phyloP scores from a whole-genome alignment of 2,113 vertebrate genomes.

The Gymnocephalus cernua region DNA sequence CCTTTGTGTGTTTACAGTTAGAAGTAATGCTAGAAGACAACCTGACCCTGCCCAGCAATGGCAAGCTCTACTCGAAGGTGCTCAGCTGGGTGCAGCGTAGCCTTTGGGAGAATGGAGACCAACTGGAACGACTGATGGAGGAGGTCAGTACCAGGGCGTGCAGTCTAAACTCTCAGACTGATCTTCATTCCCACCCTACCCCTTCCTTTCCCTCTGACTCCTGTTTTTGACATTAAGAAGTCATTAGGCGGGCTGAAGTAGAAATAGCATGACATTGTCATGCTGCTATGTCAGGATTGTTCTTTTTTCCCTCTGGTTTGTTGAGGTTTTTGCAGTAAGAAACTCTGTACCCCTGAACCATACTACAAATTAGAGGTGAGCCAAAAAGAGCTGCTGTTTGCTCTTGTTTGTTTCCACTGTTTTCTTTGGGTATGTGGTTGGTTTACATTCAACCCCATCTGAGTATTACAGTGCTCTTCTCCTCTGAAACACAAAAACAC shows the following conservation, averaged over 20 bases:
- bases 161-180: neutral
- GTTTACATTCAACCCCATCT: slow-evolving; percentile 67
- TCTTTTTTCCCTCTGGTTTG: slow-evolving; percentile 85
- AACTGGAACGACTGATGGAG: slow-evolving; percentile 95
- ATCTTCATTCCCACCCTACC: slow-evolving; percentile 40
- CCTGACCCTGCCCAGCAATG: slow-evolving; percentile 95
- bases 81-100: slow-evolving; percentile 99
- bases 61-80: slow-evolving; percentile 98
- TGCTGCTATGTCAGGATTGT: slow-evolving; percentile 79
- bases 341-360: slow-evolving; percentile 93
- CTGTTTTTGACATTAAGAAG: slow-evolving; percentile 77
- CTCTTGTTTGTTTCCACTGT: slow-evolving; percentile 80
- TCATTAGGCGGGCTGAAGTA: slow-evolving; percentile 70
- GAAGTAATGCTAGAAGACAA: slow-evolving; percentile 99
- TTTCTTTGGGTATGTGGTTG: slow-evolving; percentile 74
- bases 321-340: slow-evolving; percentile 86
- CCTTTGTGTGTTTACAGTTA: slow-evolving; percentile 85
- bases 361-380: slow-evolving; percentile 94
- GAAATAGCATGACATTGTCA: slow-evolving; percentile 76
- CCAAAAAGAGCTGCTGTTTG: slow-evolving; percentile 90
- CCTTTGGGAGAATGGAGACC: slow-evolving; percentile 97
- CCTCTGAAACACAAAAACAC: slow-evolving; percentile 78
- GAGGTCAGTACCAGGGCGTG: slow-evolving; percentile 91
- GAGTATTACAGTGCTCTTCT: slow-evolving; percentile 69
- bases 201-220: slow-evolving; percentile 52